Percentiles rank a stretch among this genome's conserved stretches.
These are phyloP conservation scores for Abramis brama DNA, from an alignment of 2,113 vertebrate genomes.

Conservation along the genomic window DNA sequence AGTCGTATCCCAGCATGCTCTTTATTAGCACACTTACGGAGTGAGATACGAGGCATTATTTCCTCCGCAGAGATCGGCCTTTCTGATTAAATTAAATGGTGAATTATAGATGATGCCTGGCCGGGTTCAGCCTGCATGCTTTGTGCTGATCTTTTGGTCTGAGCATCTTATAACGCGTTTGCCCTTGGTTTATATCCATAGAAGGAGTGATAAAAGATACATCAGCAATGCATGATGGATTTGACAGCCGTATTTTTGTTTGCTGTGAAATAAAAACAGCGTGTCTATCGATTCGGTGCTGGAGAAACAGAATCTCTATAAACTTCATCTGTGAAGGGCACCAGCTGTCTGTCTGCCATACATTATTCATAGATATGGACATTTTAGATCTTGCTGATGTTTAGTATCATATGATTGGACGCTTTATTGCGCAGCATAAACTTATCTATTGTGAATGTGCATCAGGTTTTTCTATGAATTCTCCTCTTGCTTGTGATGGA, in stretches of 20 bases:
- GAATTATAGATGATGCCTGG: conserved; percentile 66
- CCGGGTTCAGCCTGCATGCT: conserved; percentile 58
- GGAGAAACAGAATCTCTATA: conserved; percentile 29
- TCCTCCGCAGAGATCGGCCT: conserved; percentile 55
- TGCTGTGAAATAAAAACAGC: conserved; percentile 22
- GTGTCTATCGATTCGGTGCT: conserved; percentile 15
- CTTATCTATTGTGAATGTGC: background rate
- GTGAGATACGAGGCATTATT: conserved; percentile 51
- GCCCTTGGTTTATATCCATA: conserved; percentile 52
- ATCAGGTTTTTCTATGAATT: background rate
- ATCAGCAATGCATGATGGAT: conserved; percentile 25
- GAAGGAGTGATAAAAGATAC: conserved; percentile 49
- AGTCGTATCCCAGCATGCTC: conserved; percentile 56
- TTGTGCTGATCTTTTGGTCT: conserved; percentile 69
- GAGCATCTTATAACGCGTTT: conserved; percentile 68
- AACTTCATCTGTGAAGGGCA: conserved; percentile 26
- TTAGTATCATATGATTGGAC: background rate
- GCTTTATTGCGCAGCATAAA: conserved; percentile 1
- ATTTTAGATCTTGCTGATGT: background rate
- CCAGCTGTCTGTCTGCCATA: conserved; percentile 4
- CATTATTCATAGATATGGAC: conserved; percentile 39
- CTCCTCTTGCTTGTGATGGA: background rate
- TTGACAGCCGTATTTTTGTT: conserved; percentile 32
- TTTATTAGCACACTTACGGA: conserved; percentile 60
- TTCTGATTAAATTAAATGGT: conserved; percentile 68